These are phyloP conservation scores for Cygnus atratus DNA, from an alignment of 2,113 vertebrate genomes.

Conservation along the genomic window DNA sequence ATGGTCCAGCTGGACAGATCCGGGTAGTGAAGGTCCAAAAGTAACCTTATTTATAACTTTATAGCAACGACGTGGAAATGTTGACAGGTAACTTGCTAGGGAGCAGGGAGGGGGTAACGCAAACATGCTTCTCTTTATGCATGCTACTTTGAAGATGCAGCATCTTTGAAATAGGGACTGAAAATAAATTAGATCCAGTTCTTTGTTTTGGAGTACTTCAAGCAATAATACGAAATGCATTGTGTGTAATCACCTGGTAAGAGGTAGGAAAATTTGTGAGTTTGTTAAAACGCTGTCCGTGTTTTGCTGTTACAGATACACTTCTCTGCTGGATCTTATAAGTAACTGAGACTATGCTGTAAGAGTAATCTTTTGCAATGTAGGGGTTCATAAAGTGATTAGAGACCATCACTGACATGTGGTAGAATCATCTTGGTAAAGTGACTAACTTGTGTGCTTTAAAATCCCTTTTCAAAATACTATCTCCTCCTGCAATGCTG, in stretches of 20 bases:
- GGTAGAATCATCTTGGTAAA: not conserved
- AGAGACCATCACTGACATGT: not conserved
- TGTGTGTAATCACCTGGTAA: not conserved
- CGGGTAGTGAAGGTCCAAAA: not conserved
- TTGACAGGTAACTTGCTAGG: not conserved
- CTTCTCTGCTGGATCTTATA: not conserved
- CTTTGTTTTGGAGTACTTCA: not conserved
- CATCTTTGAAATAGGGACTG: not conserved
- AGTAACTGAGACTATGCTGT: not conserved
- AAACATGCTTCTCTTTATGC: not conserved
- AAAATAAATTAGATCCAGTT: not conserved
- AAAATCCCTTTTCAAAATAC: not conserved
- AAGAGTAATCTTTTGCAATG: not conserved
- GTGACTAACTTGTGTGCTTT: not conserved
- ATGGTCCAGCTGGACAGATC: not conserved
- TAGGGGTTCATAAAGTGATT: not conserved
- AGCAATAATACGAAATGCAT: not conserved
- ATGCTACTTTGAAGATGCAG: not conserved
- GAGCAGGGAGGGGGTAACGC: not conserved
- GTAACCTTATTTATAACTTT: not conserved
- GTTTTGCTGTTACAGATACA: not conserved
- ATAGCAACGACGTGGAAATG: not conserved
- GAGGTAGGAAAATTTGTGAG: not conserved
- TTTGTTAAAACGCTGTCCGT: not conserved
- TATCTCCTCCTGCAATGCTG: not conserved